A percentile compares a stretch with the other conserved stretches of the same genome.
These are phyloP conservation scores for Hydropsyche tenuis DNA, from an alignment of 1,140 invertebrate species.

Conservation along the genomic window DNA sequence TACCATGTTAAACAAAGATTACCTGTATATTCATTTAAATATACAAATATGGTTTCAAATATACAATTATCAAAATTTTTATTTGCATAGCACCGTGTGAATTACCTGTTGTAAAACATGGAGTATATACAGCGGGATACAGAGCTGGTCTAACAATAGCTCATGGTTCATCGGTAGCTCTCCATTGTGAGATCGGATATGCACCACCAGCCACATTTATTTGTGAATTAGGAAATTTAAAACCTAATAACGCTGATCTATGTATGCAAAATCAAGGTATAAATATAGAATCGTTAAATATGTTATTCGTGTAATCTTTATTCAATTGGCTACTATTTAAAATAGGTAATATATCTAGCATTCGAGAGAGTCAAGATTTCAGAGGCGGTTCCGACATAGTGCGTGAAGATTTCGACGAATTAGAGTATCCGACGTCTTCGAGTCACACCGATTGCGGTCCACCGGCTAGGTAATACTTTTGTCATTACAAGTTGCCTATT, in stretches of 20 bases:
- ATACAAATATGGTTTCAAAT: no score
- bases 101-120: conserved; percentile 73
- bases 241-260: conserved; percentile 59
- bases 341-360: conserved; percentile 43
- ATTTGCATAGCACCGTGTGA: conserved; percentile 74
- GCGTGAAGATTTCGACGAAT: conserved; percentile 68
- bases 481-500: not conserved
- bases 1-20: no score
- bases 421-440: conserved; percentile 63
- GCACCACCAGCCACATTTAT: conserved; percentile 62
- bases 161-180: conserved; percentile 74
- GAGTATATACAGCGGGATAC: conserved; percentile 78
- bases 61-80: no score
- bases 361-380: conserved; percentile 59
- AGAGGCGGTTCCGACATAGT: conserved; percentile 71
- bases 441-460: conserved; percentile 67
- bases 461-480: conserved; percentile 65
- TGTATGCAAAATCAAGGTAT: conserved; percentile 54
- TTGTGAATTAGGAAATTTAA: conserved; percentile 73
- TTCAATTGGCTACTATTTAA: not conserved
- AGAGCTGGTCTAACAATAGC: conserved; percentile 77
- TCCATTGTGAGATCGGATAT: conserved; percentile 71
- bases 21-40: no score
- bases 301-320: no score
- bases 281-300: no score